Conservation (phyloP, 2,113 vertebrate species). For the Centrocercus urophasianus region DNA sequence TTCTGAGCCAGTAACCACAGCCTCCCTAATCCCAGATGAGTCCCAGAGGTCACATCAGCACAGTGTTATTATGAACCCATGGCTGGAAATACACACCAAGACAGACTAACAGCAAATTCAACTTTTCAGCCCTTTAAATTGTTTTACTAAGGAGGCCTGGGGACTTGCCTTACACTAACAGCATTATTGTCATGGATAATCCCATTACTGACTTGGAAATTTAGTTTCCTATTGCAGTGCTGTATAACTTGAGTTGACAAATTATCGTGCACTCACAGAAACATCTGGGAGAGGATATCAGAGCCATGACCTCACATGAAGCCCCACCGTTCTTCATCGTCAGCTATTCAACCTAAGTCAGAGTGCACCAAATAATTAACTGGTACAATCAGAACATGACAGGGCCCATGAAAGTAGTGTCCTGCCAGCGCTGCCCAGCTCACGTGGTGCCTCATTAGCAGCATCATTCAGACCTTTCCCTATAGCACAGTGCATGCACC, state of each 20-base stretch:
- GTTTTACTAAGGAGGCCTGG: background rate
- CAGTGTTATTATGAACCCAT: too few species aligned
- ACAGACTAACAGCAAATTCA: background rate
- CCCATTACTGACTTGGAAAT: background rate
- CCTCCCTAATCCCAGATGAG: background rate
- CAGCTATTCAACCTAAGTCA: background rate
- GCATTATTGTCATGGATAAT: background rate
- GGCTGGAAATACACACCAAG: background rate
- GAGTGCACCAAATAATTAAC: background rate
- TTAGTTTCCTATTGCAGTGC: background rate
- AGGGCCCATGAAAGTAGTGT: fast-evolving
- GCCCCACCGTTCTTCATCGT: fast-evolving
- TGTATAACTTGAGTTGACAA: background rate
- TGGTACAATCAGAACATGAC: background rate
- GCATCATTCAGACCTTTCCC: background rate
- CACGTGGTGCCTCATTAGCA: background rate
- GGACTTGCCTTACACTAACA: background rate
- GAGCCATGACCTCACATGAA: background rate
- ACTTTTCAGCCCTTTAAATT: background rate
- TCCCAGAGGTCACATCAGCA: background rate
- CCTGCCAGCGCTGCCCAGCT: background rate
- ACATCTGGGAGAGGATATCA: background rate
- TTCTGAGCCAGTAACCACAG: background rate
- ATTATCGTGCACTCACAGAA: background rate
- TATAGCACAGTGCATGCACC: background rate